Percentiles rank a stretch among this genome's conserved stretches.
These are phyloP conservation scores for Phortica variegata DNA, from an alignment of 1,140 invertebrate genomes.

Conservation along the genomic window DNA sequence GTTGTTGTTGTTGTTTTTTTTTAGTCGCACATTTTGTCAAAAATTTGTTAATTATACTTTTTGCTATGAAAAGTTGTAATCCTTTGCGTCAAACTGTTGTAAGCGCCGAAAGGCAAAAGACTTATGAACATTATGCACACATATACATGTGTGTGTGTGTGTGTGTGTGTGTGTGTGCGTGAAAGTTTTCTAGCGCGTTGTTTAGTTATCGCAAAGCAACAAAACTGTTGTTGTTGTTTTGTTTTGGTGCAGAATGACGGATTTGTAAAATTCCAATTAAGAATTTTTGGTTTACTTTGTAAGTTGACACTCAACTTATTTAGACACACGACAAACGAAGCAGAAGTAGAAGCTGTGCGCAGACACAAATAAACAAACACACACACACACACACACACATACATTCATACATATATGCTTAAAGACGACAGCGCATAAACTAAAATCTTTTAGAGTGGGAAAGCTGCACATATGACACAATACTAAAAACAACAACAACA, in stretches of 20 bases:
- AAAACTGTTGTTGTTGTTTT: slow-evolving; percentile 20
- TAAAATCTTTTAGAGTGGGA: no score
- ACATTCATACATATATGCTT: slow-evolving; percentile 36
- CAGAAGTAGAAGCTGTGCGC: slow-evolving; percentile 37
- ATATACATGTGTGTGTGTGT: neutral
- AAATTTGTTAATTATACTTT: no score
- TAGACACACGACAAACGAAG: slow-evolving; percentile 49
- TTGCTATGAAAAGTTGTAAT: no score
- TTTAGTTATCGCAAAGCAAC: slow-evolving; percentile 7
- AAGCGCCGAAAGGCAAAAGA: slow-evolving; percentile 19
- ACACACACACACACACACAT: neutral
- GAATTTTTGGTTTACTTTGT: slow-evolving; percentile 54
- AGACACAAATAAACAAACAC: slow-evolving; percentile 13
- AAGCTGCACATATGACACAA: no score
- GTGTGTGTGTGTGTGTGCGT: neutral
- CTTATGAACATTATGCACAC: neutral
- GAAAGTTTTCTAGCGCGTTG: no score
- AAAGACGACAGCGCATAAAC: no score
- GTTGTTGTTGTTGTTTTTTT: slow-evolving; percentile 8
- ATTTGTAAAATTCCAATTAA: slow-evolving; percentile 55
- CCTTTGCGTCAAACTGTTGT: slow-evolving; percentile 35
- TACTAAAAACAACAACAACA: no score
- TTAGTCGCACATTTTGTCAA: no score
- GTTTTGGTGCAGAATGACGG: slow-evolving; percentile 23
- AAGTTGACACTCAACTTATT: slow-evolving; percentile 54